Evolutionary conservation across 92 coral and sea anemone species (phyloP).

Genomic region (Anthopleura xanthogrammica): DNA sequence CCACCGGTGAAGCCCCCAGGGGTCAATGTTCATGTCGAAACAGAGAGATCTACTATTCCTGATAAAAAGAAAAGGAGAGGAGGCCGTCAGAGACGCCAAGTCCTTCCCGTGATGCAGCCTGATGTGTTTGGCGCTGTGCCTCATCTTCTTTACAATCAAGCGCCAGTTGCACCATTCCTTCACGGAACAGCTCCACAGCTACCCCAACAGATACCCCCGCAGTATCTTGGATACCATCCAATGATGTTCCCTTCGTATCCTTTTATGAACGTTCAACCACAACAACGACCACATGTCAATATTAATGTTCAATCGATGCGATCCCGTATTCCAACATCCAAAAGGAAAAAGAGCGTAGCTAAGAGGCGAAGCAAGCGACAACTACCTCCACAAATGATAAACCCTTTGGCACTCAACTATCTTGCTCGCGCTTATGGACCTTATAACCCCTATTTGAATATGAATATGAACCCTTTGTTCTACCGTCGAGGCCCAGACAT

Average conservation of each 20-base stretch:
- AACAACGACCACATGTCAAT: slow-evolving; percentile 75
- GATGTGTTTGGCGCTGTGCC: slow-evolving; percentile 35
- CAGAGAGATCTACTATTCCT: slow-evolving; percentile 80
- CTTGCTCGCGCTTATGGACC: slow-evolving; percentile 23
- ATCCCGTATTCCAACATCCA: slow-evolving; percentile 60
- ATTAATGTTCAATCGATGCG: slow-evolving; percentile 91
- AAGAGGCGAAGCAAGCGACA: slow-evolving; percentile 48
- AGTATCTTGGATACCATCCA: slow-evolving; percentile 17
- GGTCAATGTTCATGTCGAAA: slow-evolving; percentile 83
- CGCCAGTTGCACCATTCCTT: background rate
- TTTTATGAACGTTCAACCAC: slow-evolving; percentile 31
- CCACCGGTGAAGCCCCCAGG: slow-evolving; percentile 42
- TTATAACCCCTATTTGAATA: slow-evolving; percentile 30
- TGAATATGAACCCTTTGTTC: slow-evolving; percentile 15
- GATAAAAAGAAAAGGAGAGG: background rate
- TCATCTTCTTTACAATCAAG: slow-evolving; percentile 27
- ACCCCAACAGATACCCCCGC: slow-evolving; percentile 17
- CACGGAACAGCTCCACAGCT: slow-evolving; percentile 2
- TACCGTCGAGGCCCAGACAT: slow-evolving; percentile 26
- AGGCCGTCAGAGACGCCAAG: slow-evolving; percentile 52
- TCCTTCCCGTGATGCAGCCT: slow-evolving; percentile 51
- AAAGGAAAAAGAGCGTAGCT: slow-evolving; percentile 17
- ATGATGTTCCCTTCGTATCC: slow-evolving; percentile 35
- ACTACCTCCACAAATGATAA: slow-evolving; percentile 29
- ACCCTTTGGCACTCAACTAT: slow-evolving; percentile 31